Evolutionary conservation across 2,888 invertebrate species (phyloP).

Genomic region (Cremastinae sp.): DNA sequence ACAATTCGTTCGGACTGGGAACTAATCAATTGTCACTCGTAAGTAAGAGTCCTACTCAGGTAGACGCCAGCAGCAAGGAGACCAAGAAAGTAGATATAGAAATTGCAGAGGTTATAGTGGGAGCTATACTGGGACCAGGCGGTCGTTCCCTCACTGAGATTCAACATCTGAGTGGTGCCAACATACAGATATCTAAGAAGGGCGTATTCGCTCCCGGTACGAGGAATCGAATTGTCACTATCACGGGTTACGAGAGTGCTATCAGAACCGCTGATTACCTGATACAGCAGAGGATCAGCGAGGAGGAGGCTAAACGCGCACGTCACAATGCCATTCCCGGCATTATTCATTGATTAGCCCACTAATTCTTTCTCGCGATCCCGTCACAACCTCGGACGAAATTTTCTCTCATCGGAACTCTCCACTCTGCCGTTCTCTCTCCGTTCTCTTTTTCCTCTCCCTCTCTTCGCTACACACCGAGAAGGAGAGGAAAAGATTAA

Average conservation of each 20-base stretch:
- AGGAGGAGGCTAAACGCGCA: slow-evolving; percentile 97
- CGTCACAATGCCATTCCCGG: slow-evolving; percentile 91
- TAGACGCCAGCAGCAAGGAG: slow-evolving; percentile 89
- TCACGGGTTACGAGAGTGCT: slow-evolving; percentile 93
- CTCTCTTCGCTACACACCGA: no score
- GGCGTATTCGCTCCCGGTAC: slow-evolving; percentile 98
- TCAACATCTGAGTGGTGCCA: slow-evolving; percentile 97
- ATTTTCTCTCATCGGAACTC: no score
- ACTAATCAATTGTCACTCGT: slow-evolving; percentile 88
- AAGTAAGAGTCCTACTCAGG: slow-evolving; percentile 91
- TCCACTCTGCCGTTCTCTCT: no score
- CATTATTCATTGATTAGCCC: slow-evolving; percentile 85
- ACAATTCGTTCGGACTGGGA: slow-evolving; percentile 93
- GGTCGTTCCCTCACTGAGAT: slow-evolving; percentile 98
- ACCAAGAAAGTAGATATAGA: slow-evolving; percentile 93
- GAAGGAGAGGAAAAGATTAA: neutral
- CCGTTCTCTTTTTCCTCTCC: no score
- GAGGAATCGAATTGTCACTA: slow-evolving; percentile 97
- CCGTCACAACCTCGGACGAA: no score
- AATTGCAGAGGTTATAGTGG: slow-evolving; percentile 97
- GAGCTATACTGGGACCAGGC: slow-evolving; percentile 97
- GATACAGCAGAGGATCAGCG: slow-evolving; percentile 97
- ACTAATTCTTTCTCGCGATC: slow-evolving; percentile 31
- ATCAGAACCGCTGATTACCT: slow-evolving; percentile 96
- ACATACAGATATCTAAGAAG: slow-evolving; percentile 99